Evolutionary conservation across 2,888 invertebrate species (phyloP).

Genomic region (Sesamia inferens): DNA sequence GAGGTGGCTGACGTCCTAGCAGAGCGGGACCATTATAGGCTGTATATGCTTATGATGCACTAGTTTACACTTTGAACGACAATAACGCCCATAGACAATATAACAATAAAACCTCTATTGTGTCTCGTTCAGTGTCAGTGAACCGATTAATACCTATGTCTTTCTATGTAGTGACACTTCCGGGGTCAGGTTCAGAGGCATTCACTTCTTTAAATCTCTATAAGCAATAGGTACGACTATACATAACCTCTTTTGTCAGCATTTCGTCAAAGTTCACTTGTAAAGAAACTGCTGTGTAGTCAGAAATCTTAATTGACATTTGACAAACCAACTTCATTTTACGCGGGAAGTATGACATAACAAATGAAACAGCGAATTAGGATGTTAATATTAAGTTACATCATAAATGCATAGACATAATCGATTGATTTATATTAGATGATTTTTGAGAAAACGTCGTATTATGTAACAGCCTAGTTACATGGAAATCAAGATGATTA

Average conservation of each 20-base stretch:
- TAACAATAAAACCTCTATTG: not conserved
- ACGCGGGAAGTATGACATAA: conserved; percentile 28
- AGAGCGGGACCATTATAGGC: not conserved
- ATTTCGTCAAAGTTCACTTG: conserved; percentile 10
- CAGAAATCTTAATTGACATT: conserved; percentile 22
- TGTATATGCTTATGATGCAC: not conserved
- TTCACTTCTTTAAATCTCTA: conserved; percentile 19
- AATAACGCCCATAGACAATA: not conserved
- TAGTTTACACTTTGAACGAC: not conserved
- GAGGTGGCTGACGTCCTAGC: not conserved
- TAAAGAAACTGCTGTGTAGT: not conserved
- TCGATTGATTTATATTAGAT: conserved; percentile 5
- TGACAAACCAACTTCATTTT: not conserved
- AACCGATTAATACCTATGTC: not conserved
- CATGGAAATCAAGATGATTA: conserved; percentile 22
- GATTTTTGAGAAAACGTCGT: not conserved
- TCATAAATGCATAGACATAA: not conserved
- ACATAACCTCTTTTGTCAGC: conserved; percentile 17
- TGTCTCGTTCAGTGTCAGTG: not conserved
- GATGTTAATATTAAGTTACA: conserved; percentile 6
- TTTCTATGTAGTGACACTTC: conserved; percentile 10
- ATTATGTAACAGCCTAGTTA: conserved; percentile 17
- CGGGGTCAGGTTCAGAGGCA: conserved; percentile 11
- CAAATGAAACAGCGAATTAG: not conserved
- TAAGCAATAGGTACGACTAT: not conserved